Percentiles rank a stretch among this genome's conserved stretches.
These are phyloP conservation scores for Ephialtes manifestator DNA, from an alignment of 2,888 invertebrate species.

Conservation along the genomic window DNA sequence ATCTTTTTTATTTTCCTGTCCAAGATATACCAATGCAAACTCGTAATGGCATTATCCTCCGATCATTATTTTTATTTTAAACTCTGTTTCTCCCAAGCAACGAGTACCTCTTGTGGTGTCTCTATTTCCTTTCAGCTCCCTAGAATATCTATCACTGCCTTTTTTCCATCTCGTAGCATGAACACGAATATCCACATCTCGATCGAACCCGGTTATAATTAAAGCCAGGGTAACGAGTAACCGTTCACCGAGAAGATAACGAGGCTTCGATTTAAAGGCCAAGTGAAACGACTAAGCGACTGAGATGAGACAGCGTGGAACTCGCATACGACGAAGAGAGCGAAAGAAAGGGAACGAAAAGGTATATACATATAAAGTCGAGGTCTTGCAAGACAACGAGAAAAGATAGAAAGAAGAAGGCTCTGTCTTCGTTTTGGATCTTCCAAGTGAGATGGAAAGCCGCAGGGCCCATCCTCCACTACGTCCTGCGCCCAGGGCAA, in stretches of 20 bases:
- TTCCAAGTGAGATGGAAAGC: not conserved
- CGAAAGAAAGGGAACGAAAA: conserved; percentile 3
- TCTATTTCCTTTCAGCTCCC: not conserved
- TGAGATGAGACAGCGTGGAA: not conserved
- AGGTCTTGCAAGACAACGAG: not conserved
- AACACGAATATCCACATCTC: conserved; percentile 8
- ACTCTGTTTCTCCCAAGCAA: not conserved
- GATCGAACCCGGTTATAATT: conserved; percentile 5
- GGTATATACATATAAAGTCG: not conserved
- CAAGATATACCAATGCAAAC: not conserved
- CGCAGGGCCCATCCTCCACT: not conserved
- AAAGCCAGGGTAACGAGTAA: conserved; percentile 19
- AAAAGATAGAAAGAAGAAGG: not conserved
- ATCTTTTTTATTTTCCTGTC: not conserved
- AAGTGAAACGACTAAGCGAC: not conserved
- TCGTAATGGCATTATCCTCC: not conserved
- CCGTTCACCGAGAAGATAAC: conserved; percentile 21
- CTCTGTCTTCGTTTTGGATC: conserved; percentile 1
- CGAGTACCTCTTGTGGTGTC: not conserved
- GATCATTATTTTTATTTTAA: not conserved
- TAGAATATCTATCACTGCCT: not conserved
- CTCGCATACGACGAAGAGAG: not conserved
- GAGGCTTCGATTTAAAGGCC: conserved; percentile 22
- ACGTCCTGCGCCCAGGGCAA: not conserved
- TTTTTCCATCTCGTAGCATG: not conserved